Evolutionary conservation across 2,797 vertebrate species (phyloP), one percentile per base, ranked within the genome.

Genomic region (Gadopsis marmoratus): DNA sequence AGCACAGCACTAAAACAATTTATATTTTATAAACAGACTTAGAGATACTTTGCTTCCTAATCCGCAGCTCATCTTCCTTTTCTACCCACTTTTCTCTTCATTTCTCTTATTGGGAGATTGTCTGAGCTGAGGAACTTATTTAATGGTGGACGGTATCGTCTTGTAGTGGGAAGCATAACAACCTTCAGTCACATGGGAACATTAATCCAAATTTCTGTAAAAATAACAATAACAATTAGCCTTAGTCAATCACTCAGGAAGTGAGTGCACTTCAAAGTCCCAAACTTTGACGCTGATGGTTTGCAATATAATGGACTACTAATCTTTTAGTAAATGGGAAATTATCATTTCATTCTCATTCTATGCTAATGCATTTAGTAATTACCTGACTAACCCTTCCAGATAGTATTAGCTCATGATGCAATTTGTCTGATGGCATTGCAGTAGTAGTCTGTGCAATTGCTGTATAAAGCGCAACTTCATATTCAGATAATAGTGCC

Each of bases 381-480:
- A 86, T 85, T 83, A 72, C 70, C 74, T 64, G 62, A 21, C 59
- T 62, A 71, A 66, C 60, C 68, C 50, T 76, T 56, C n/a, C 39
- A 70, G 48, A 74, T 59, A 69, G 63, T 41, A 81, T 76, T 64
- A 84, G 35, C 76, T 76, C 51, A 54, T 69, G 51, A 78, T 79
- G 70, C 47, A 76, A 56, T 89, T 84, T 79, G 43, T 86, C 71
- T 85, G 78, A 88, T 79, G 70, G 48, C 54, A 74, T 82, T 84
- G 86, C 55, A 76, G 56, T 70, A 74, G 73, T 81, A 80, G 86
- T 70, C 73, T 79, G 19, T 7, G 74, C 62, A 82, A 81, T 87
- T 85, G 26, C 50, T 23, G n/a, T 23, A 77, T 71, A 74, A 45
- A 78, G 41, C 63, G 77, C 79, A 74, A 74, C 69, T 87, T 48